Conservation (phyloP, 2,797 vertebrate genomes). For the Carcharodon carcharias region DNA sequence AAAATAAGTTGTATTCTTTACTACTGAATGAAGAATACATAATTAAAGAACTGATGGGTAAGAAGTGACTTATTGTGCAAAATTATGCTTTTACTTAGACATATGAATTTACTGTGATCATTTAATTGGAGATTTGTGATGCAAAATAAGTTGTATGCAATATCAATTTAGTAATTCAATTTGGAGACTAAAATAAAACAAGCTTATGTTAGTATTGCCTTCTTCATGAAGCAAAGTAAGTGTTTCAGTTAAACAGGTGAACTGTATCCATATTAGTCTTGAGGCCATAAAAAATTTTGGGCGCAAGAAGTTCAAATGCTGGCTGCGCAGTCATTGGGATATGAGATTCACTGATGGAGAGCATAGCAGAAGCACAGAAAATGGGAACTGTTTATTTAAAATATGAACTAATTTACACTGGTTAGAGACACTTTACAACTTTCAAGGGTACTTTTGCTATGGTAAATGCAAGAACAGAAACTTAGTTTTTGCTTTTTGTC, state of each 20-base stretch:
- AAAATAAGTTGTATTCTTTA: background rate
- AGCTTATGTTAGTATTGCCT: background rate
- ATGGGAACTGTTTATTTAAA: background rate
- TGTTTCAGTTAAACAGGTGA: background rate
- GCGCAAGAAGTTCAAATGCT: background rate
- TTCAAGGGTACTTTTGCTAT: background rate
- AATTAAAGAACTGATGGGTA: too few relatives aligned
- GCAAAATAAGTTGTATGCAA: background rate
- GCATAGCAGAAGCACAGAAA: background rate
- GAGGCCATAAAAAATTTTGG: background rate
- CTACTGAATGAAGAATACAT: too few relatives aligned
- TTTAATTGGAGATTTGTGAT: background rate
- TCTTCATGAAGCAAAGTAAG: background rate
- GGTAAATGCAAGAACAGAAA: background rate
- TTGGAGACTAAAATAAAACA: background rate
- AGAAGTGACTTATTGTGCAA: too few relatives aligned
- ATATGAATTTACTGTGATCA: background rate
- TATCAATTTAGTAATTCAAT: background rate
- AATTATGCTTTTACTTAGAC: too few relatives aligned
- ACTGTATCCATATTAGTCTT: background rate
- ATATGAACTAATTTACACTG: conserved; percentile 35
- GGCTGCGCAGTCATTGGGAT: background rate
- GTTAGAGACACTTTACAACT: conserved; percentile 44
- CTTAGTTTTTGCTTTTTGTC: too few relatives aligned
- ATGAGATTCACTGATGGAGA: too few relatives aligned